Conservation (phyloP, 2,113 vertebrate species). For the Nestor notabilis region DNA sequence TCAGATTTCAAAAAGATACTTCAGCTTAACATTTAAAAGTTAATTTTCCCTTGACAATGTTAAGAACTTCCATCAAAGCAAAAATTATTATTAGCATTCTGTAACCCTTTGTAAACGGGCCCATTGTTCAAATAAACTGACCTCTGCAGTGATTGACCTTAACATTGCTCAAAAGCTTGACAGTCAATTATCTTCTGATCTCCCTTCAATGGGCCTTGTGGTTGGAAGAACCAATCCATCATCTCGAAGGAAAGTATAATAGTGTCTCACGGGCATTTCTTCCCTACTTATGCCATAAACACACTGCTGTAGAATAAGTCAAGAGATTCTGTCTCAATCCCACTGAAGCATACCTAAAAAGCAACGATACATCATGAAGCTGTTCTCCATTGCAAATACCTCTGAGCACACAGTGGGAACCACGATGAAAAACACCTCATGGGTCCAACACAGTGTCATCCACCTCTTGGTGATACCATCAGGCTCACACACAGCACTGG, state of each 20-base stretch:
- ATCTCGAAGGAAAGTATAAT: slow-evolving; percentile 70
- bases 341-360: neutral
- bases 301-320: neutral
- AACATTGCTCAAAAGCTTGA: slow-evolving; percentile 74
- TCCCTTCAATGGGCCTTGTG: slow-evolving; percentile 67
- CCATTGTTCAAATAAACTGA: slow-evolving; percentile 74
- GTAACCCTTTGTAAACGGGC: slow-evolving; percentile 67
- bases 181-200: slow-evolving; percentile 80
- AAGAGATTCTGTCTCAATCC: neutral
- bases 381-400: neutral
- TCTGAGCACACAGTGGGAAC: neutral
- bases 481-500: neutral
- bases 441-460: accelerated
- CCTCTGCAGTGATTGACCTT: slow-evolving; percentile 75
- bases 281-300: slow-evolving; percentile 1
- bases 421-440: neutral
- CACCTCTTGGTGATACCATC: neutral
- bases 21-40: slow-evolving; percentile 59
- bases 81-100: slow-evolving; percentile 70
- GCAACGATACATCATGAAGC: neutral
- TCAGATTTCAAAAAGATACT: slow-evolving; percentile 55
- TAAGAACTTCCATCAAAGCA: slow-evolving; percentile 66
- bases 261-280: slow-evolving; percentile 48
- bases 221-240: slow-evolving; percentile 77
- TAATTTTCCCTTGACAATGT: slow-evolving; percentile 55